phyloP scores from a whole-genome alignment of 2,888 invertebrate species.

The Ashinkailepas kermadecensis region DNA sequence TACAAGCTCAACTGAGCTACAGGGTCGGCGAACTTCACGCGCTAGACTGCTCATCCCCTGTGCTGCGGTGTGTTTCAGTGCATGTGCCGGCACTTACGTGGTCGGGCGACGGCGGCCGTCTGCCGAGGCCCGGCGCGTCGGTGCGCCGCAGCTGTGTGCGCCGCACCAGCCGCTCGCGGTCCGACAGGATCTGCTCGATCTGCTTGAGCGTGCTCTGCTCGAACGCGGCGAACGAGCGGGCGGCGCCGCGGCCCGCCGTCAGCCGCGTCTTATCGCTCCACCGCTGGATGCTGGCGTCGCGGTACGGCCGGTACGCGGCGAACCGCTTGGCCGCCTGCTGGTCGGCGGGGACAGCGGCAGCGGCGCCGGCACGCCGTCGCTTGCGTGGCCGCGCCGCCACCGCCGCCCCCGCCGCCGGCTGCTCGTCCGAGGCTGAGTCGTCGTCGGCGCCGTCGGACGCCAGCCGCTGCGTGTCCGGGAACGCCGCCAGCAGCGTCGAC shows the following conservation, averaged over 20 bases:
- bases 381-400: neutral
- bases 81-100: too few species aligned
- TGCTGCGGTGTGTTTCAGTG: too few species aligned
- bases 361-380: slow-evolving; percentile 22
- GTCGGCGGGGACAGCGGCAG: neutral
- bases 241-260: slow-evolving; percentile 54
- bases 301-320: slow-evolving; percentile 55
- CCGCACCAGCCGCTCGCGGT: slow-evolving; percentile 64
- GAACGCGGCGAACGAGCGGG: slow-evolving; percentile 52
- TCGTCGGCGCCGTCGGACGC: slow-evolving; percentile 39
- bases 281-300: slow-evolving; percentile 76
- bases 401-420: neutral
- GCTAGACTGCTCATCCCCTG: too few species aligned
- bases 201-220: slow-evolving; percentile 57
- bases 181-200: slow-evolving; percentile 73
- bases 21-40: too few species aligned
- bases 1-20: too few species aligned
- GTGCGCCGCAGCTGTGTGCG: slow-evolving; percentile 55
- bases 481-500: neutral
- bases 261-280: slow-evolving; percentile 88
- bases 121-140: slow-evolving; percentile 22
- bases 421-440: neutral
- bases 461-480: slow-evolving; percentile 37
- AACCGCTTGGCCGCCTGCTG: slow-evolving; percentile 49
- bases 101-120: neutral